Conservation (phyloP, 2,797 vertebrate genomes). For the Arnoldichthys spilopterus region DNA sequence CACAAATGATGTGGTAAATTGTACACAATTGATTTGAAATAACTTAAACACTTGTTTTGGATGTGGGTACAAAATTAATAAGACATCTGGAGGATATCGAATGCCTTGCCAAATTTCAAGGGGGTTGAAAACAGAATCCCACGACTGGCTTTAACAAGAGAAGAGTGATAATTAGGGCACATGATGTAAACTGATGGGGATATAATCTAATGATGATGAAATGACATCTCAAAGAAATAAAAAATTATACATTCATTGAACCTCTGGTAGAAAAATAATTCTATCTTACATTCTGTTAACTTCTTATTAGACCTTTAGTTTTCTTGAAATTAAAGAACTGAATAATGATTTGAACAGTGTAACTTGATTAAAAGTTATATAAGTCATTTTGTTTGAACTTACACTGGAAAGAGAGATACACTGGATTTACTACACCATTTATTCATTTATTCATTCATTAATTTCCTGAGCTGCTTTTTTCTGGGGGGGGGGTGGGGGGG, state of each 20-base stretch:
- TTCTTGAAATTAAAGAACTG: neutral
- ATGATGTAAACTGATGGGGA: conserved; percentile 10
- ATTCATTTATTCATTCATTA: no score
- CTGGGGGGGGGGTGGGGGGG: no score
- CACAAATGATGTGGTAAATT: neutral
- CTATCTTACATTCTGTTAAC: no score
- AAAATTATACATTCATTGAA: neutral
- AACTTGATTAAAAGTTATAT: no score
- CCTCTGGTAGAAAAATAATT: neutral
- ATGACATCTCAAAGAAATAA: neutral
- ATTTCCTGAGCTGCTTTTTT: no score
- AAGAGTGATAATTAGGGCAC: neutral
- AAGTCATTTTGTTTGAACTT: no score
- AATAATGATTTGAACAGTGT: neutral
- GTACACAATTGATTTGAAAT: conserved; percentile 8
- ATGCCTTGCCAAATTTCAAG: conserved; percentile 9
- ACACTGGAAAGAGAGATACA: no score
- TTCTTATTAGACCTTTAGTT: no score
- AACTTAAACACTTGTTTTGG: neutral
- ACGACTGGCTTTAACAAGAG: conserved; percentile 2
- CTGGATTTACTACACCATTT: no score
- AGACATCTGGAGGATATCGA: conserved; percentile 4
- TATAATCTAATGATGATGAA: conserved; percentile 12
- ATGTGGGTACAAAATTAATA: conserved; percentile 15
- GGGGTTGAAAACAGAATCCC: conserved; percentile 4